A percentile compares a stretch with the other conserved stretches of the same genome.
Evolutionary conservation across 1,140 invertebrate species (phyloP).

Genomic region (roundworm (Caenorhabditis elegans)): DNA sequence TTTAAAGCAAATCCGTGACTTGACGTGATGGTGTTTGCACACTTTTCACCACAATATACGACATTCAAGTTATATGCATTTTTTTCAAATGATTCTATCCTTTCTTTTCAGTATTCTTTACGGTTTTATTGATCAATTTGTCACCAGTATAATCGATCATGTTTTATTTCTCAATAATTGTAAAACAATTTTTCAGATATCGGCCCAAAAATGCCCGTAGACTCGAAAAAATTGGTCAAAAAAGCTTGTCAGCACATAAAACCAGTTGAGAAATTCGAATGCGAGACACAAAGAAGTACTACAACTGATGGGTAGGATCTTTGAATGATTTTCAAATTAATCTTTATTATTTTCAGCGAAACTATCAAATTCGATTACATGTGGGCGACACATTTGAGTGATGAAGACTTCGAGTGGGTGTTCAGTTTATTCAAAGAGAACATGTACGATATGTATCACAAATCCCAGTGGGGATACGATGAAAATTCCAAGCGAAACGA

Average conservation of each 20-base stretch:
- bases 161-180: no score
- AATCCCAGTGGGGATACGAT: constrained; percentile 53
- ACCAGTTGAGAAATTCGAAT: constrained; percentile 37
- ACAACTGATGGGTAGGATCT: constrained; percentile 48
- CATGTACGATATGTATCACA: constrained; percentile 52
- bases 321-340: not conserved
- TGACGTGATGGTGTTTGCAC: no score
- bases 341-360: constrained; percentile 46
- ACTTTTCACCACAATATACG: no score
- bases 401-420: constrained; percentile 49
- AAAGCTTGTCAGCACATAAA: constrained; percentile 49
- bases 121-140: no score
- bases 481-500: constrained; percentile 50
- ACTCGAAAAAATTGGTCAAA: constrained; percentile 52
- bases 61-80: no score
- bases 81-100: no score
- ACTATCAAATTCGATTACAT: constrained; percentile 43
- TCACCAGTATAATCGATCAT: no score
- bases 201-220: constrained; percentile 25
- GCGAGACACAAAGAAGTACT: constrained; percentile 29
- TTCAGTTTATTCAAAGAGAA: constrained; percentile 48
- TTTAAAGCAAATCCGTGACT: no score
- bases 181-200: no score
- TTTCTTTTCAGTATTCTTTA: no score
- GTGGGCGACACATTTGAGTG: constrained; percentile 53